Conservation (phyloP, 2,797 vertebrate genomes). For the Hoplostethus mediterraneus region DNA sequence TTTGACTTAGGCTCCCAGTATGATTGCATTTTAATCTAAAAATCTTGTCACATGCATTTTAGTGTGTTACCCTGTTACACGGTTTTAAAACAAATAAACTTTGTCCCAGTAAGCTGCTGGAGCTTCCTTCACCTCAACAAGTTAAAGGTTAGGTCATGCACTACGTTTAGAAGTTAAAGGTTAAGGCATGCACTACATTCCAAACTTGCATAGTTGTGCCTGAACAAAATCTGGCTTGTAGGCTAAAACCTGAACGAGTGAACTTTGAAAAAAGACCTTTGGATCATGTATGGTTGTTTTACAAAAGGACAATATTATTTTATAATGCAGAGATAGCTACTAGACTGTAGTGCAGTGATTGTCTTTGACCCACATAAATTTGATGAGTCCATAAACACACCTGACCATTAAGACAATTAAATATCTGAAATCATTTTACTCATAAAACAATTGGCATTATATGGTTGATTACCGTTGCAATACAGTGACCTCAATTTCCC, state of each 20-base stretch:
- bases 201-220: conserved; percentile 44
- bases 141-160: conserved; percentile 52
- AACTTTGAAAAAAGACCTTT: background rate
- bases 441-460: background rate
- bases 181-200: conserved; percentile 63
- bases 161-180: conserved; percentile 66
- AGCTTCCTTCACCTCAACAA: conserved; percentile 45
- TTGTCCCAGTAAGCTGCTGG: conserved; percentile 59
- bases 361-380: background rate
- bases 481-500: background rate
- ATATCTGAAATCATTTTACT: background rate
- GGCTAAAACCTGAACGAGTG: conserved; percentile 28
- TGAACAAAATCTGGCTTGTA: conserved; percentile 29
- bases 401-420: no score
- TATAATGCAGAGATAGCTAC: background rate
- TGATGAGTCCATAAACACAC: background rate
- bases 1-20: no score
- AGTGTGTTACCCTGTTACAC: conserved; percentile 4
- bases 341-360: background rate
- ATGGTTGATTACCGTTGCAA: background rate
- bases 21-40: no score
- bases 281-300: background rate
- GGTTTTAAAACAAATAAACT: conserved; percentile 60
- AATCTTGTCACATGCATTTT: no score
- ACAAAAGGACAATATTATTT: background rate